Evolutionary conservation across 1,140 invertebrate genomes (phyloP), one percentile per base, ranked within the genome.

Genomic region (Solenopsis invicta): DNA sequence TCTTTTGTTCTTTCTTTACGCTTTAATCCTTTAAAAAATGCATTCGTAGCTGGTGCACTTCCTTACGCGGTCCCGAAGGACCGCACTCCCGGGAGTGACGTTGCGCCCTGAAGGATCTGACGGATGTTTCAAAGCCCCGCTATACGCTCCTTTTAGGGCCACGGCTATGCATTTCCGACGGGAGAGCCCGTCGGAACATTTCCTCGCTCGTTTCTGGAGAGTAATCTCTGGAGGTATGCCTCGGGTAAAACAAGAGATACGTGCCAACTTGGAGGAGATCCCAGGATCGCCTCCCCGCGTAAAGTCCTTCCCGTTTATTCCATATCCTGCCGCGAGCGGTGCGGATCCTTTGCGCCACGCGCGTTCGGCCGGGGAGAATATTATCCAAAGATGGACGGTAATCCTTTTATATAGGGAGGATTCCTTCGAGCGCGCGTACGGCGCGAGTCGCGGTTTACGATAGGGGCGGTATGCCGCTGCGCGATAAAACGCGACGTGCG

Each of bases 21-120:
- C 56, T 56, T 71, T 81, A 82, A 82, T 61, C 69, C 29, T 16
- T 4, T 50, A 54, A 82, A 72, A 75, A 75, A 82, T 82, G 37
- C 54, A 77, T 4, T 1, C 18, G 41, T 56, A 78, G 10, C 59
- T 10, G n/a, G 16, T 0, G 13, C 2, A 24, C 4, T 74, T 13
- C 13, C 12, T 71, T 24, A 18, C 34, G 64, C 34, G 64, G 0
- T 59, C 78, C 37, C 66, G 24, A 34, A 74, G 80, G 80, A 72
- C 1, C 54, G 48, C 24, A 16, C 16, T 41, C 41, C 18, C 64
- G 37, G 12, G 21, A 45, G 34, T 6, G 78, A 71, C 48, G 37
- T 81, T 50, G 78, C 50, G 62, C 5, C 21, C 9, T 45, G 24
- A 48, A 74, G 54, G 52, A 74, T 10, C 54, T 62, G 80, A 84